A percentile compares a stretch with the other conserved stretches of the same genome.
These are phyloP conservation scores for Trogon melanurus DNA, from an alignment of 2,113 vertebrate genomes.

Conservation along the genomic window DNA sequence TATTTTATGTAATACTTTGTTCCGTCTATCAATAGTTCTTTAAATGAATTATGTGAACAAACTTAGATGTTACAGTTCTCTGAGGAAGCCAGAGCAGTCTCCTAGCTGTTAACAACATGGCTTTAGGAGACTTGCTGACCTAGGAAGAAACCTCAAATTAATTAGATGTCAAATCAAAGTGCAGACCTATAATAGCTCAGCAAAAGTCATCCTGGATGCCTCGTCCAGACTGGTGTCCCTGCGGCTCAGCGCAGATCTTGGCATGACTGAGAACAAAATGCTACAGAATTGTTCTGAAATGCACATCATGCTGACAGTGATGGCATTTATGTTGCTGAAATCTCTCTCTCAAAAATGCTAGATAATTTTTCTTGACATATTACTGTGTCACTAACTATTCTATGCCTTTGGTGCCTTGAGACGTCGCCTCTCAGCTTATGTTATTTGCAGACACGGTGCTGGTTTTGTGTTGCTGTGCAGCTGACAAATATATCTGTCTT, in stretches of 20 bases:
- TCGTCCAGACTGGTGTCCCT: neutral
- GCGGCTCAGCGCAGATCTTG: neutral
- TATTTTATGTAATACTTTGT: neutral
- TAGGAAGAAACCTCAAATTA: neutral
- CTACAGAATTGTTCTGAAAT: slow-evolving; percentile 17
- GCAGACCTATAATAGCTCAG: neutral
- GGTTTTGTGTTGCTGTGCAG: slow-evolving; percentile 3
- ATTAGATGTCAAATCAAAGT: neutral
- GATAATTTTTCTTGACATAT: slow-evolving; percentile 25
- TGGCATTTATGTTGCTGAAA: slow-evolving; percentile 46
- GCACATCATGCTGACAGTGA: slow-evolving; percentile 48
- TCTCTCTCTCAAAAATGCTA: neutral
- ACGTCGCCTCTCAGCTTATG: neutral
- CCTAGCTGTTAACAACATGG: neutral
- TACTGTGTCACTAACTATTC: slow-evolving; percentile 20
- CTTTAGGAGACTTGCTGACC: neutral
- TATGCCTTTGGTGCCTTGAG: neutral
- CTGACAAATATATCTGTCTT: slow-evolving; percentile 41
- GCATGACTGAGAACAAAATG: slow-evolving; percentile 17
- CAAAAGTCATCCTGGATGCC: neutral
- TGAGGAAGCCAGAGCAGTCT: neutral
- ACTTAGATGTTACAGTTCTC: neutral
- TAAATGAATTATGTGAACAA: neutral
- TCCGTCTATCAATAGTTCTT: neutral
- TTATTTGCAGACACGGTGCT: slow-evolving; percentile 23